Base-by-base conservation (phyloP, 2,113 vertebrate species). In the Pleuronectes platessa region DNA sequence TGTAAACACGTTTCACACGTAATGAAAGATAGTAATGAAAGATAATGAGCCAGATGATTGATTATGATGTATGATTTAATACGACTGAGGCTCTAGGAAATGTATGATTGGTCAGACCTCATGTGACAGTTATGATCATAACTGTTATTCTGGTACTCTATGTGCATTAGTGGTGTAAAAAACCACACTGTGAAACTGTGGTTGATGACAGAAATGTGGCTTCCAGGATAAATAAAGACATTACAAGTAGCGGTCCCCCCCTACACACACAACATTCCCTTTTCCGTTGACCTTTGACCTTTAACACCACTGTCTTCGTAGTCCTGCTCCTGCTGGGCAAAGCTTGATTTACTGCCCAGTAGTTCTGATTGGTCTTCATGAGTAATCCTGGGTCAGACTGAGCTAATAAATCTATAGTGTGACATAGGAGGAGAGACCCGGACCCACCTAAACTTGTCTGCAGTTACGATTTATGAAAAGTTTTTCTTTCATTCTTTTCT, bases 321-420 rank as follows among this genome's bases (percentile, higher is more conserved):
- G 47, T 74, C 27, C 59, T 65, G 64, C 67, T 88, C 75, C 80
- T 88, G 71, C 71, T 77, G 72, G 65, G 62, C 58, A 69, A 21
- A 23, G 53, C 42, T 35, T 88, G 86, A 93, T 93, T 94, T 90
- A 92, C 78, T 83, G 77, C 42, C 3, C 85, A 72, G 86, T 78
- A 84, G 87, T 81, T 81, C 65, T 67, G 71, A 81, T 74, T 77
- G 68, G 61, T 75, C 79, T 85, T 84, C 71, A 27, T 69, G 47
- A 72, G 63, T 90, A 85, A 92, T 85, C 81, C 75, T 74, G 54
- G 83, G 90, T 91, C 84, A 85, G 53, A 72, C 61, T 26, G 4
- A 27, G 24, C 18, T 51, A 73, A 82, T 92, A 92, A 90, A 90
- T 92, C 76, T 82, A 13, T 40, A 31, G 26, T 55, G 24, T 60